Evolutionary conservation across 2,113 vertebrate genomes (phyloP).

Genomic region (Cyanoramphus novaezelandiae): DNA sequence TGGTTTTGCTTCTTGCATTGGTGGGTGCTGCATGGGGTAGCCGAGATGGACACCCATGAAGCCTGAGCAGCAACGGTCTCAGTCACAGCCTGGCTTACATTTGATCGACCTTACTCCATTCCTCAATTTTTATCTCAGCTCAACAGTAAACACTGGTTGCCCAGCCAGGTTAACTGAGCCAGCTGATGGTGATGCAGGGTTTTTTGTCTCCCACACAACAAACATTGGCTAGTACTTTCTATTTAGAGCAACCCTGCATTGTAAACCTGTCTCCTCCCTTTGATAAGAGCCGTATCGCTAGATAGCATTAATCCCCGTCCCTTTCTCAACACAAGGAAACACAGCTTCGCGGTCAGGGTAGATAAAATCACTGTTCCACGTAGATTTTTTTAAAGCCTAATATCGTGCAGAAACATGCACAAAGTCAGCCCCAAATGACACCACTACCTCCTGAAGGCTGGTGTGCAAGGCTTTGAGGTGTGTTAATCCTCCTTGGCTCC

Average conservation of each 20-base stretch:
- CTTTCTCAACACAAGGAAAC: background rate
- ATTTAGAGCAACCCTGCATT: background rate
- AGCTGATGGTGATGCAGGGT: background rate
- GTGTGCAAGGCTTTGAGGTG: background rate
- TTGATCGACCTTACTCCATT: background rate
- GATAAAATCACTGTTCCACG: background rate
- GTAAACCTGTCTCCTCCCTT: slow-evolving; percentile 45
- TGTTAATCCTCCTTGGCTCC: background rate
- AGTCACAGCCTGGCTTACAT: background rate
- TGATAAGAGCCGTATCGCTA: background rate
- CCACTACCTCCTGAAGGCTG: background rate
- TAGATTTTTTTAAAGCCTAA: background rate
- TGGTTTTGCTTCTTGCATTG: background rate
- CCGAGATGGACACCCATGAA: background rate
- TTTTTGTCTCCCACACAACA: slow-evolving; percentile 47
- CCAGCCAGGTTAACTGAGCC: slow-evolving; percentile 1
- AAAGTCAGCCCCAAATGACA: background rate
- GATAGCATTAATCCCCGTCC: slow-evolving; percentile 1
- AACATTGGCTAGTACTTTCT: slow-evolving; percentile 39
- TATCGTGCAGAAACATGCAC: background rate
- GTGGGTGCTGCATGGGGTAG: rapidly evolving
- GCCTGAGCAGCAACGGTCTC: background rate
- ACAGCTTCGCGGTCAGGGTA: background rate
- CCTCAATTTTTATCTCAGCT: background rate
- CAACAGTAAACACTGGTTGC: background rate